A percentile compares a stretch with the other conserved stretches of the same genome.
Conservation (phyloP, 2,888 invertebrate genomes). For the Trachelus tabidus region DNA sequence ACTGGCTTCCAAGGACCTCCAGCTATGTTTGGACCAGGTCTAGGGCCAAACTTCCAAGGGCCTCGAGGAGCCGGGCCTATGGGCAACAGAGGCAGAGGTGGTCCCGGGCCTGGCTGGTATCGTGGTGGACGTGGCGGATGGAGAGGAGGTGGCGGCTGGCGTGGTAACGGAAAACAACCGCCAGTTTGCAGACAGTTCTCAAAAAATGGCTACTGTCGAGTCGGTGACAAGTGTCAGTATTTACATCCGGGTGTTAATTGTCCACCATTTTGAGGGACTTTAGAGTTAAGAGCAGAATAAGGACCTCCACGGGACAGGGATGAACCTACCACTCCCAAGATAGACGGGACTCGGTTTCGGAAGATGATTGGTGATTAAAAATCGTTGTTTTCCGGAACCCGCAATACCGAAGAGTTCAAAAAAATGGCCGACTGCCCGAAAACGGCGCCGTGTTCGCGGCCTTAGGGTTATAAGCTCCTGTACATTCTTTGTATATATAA, state of each 20-base stretch:
- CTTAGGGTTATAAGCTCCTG: conserved; percentile 24
- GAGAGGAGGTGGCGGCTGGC: conserved; percentile 68
- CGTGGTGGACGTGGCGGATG: conserved; percentile 67
- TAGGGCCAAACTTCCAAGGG: conserved; percentile 53
- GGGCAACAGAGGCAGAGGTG: conserved; percentile 59
- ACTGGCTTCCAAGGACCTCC: conserved; percentile 57
- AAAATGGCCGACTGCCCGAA: background rate
- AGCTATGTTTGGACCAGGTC: conserved; percentile 42
- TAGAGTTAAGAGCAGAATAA: background rate
- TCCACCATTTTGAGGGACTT: conserved; percentile 62
- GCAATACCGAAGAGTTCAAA: conserved; percentile 1
- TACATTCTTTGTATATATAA: conserved; percentile 42
- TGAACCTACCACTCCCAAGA: background rate
- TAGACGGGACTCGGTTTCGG: conserved; percentile 19
- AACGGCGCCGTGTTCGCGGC: conserved; percentile 8
- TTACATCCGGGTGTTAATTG: conserved; percentile 80
- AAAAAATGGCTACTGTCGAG: conserved; percentile 83
- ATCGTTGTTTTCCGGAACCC: conserved; percentile 23
- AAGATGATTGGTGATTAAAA: conserved; percentile 2
- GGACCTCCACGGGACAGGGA: background rate
- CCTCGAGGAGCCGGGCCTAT: conserved; percentile 42
- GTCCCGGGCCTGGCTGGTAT: conserved; percentile 64
- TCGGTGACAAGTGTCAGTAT: conserved; percentile 85
- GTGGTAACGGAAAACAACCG: conserved; percentile 58
- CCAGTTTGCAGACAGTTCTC: conserved; percentile 81